Conservation (phyloP, 2,888 invertebrate species). For the Caenorhabditis sp. region DNA sequence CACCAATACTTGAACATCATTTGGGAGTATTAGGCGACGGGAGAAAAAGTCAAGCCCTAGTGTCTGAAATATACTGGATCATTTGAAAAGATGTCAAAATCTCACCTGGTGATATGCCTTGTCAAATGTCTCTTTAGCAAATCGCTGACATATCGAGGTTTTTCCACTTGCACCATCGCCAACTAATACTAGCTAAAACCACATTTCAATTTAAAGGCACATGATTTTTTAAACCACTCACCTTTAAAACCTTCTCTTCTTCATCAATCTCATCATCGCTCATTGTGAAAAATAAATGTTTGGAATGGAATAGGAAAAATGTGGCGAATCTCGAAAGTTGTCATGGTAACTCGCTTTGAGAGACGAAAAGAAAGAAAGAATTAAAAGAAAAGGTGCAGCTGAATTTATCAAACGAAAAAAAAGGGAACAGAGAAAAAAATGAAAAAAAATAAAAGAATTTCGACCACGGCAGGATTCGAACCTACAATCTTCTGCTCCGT, state of each 20-base stretch:
- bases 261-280: conserved; percentile 11
- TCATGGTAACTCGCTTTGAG: no score
- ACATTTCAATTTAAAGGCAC: no score
- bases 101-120: conserved; percentile 73
- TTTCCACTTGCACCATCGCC: conserved; percentile 86
- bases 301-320: not conserved
- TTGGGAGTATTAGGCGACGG: conserved; percentile 77
- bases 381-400: no score
- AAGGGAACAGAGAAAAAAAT: no score
- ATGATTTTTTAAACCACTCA: not conserved
- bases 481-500: conserved; percentile 72
- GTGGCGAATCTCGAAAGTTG: no score
- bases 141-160: conserved; percentile 73
- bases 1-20: conserved; percentile 70
- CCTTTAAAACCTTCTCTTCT: conserved; percentile 35
- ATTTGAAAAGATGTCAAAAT: not conserved
- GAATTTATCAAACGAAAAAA: no score
- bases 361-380: no score
- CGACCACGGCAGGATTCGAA: conserved; percentile 68
- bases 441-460: conserved; percentile 11
- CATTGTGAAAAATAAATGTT: not conserved
- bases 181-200: conserved; percentile 74
- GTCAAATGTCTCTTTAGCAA: conserved; percentile 79
- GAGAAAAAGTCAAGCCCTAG: conserved; percentile 81
- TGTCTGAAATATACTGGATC: conserved; percentile 73